Base-by-base conservation (phyloP, 2,113 vertebrate species). In the Salvelinus namaycush region DNA sequence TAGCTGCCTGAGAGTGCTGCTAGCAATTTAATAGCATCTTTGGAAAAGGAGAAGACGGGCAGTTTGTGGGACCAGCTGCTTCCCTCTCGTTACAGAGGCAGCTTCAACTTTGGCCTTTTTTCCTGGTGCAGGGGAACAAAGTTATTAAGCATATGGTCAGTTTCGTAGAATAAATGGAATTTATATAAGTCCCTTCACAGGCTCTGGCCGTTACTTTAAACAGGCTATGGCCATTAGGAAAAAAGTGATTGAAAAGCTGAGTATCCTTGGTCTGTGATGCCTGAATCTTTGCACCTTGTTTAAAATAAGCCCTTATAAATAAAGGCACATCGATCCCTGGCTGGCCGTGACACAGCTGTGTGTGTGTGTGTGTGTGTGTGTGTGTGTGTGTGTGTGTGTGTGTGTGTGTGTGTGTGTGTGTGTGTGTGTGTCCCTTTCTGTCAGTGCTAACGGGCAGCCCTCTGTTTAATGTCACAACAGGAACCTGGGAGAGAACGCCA, bases 401-500 rank as follows among this genome's bases (percentile, higher is more conserved):
- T 54, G 2, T 54, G 12, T 54, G 12, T 16, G 12, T 54, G 2
- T 54, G 12, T 54, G 12, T 16, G 12, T 54, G 2, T 54, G 12
- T 54, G 12, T 18, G 12, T 65, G 64, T 65, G 29, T 22, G 59
- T 68, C 73, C 73, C 71, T 3, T 66, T 39, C 18, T 48, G 31
- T 79, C 70, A 66, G 16, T 65, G 73, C 69, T 86, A 54, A 16
- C 67, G 4, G 77, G 20, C 18, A 11, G n/a, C 60, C 70, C 73
- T 27, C 27, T 78, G 80, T 81, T 86, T 84, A 4, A 75, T 79
- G 81, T 89, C 79, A 84, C 80, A 74, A 82, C 89, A 99, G 98
- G 90, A 96, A 97, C 91, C 86, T 99, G 64, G 96, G 95, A 39
- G 92, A 94, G 70, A 99, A 99, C 0, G 94, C 96, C 9, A 96